A percentile compares a stretch with the other conserved stretches of the same genome.
These are phyloP conservation scores for Cygnus olor DNA, from an alignment of 2,797 vertebrate genomes.

Conservation along the genomic window DNA sequence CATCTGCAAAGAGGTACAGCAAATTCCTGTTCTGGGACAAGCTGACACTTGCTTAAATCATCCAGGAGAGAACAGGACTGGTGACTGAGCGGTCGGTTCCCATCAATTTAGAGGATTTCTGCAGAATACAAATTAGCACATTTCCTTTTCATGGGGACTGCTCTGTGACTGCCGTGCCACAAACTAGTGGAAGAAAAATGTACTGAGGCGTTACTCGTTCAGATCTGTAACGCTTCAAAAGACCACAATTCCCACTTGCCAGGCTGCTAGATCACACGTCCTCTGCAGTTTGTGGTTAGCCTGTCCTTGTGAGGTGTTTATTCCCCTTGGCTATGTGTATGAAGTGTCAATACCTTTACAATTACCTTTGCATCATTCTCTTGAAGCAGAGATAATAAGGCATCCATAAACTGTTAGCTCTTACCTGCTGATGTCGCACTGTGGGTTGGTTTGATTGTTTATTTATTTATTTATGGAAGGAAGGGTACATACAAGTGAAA, in stretches of 20 bases:
- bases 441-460: not conserved
- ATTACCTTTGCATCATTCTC: too few species aligned
- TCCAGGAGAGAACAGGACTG: too few species aligned
- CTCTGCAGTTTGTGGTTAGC: not conserved
- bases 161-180: not conserved
- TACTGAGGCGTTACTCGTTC: not conserved
- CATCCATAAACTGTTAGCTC: not conserved
- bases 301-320: too few species aligned
- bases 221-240: not conserved
- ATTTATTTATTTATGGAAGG: too few species aligned
- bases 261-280: not conserved
- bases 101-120: not conserved
- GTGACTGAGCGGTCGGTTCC: not conserved
- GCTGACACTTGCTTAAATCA: not conserved
- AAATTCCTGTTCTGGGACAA: not conserved
- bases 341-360: not conserved
- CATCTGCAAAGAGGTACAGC: not conserved
- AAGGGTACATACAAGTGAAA: not conserved
- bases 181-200: not conserved
- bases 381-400: not conserved
- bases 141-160: not conserved
- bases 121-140: accelerated
- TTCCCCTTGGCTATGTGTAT: not conserved
- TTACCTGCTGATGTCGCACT: too few species aligned
- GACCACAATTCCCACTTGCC: too few species aligned